A percentile compares a stretch with the other conserved stretches of the same genome.
phyloP scores from a whole-genome alignment of 2,888 invertebrate species.

The Meliscaeva auricollis region DNA sequence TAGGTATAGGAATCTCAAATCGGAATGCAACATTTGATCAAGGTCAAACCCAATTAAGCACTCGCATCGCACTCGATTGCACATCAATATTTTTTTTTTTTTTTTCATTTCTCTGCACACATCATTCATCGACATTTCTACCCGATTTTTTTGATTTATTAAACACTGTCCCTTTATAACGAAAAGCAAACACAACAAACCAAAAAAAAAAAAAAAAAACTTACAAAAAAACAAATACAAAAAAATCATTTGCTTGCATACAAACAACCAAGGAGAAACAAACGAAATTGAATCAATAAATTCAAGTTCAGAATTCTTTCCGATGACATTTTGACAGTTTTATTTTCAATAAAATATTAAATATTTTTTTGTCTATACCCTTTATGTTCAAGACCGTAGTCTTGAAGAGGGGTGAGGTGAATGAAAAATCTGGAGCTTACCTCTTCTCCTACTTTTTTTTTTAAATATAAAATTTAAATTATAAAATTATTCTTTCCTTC shows the following conservation, averaged over 20 bases:
- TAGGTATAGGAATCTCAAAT: not conserved
- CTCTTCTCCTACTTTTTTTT: too few species aligned
- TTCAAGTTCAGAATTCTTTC: slow-evolving; percentile 63
- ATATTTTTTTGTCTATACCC: slow-evolving; percentile 13
- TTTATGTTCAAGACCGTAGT: not conserved
- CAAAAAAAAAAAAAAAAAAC: not conserved
- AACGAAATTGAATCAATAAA: slow-evolving; percentile 69
- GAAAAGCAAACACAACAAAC: slow-evolving; percentile 7
- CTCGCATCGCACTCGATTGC: slow-evolving; percentile 14
- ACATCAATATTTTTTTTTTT: slow-evolving; percentile 8
- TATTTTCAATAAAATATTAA: slow-evolving; percentile 51
- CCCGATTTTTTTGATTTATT: slow-evolving; percentile 21
- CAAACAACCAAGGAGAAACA: slow-evolving; percentile 23
- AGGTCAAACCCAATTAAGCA: slow-evolving; percentile 21
- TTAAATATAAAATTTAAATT: too few species aligned
- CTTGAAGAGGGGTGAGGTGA: not conserved
- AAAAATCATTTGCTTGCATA: slow-evolving; percentile 34
- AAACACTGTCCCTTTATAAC: slow-evolving; percentile 18
- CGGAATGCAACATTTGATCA: slow-evolving; percentile 2
- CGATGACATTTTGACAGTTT: slow-evolving; percentile 70
- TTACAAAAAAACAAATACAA: not conserved
- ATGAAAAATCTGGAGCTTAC: too few species aligned
- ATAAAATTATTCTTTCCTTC: too few species aligned
- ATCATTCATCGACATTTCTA: not conserved
- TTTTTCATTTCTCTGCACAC: not conserved